phyloP scores from a whole-genome alignment of 2,113 vertebrate species.

The Pagrus major region DNA sequence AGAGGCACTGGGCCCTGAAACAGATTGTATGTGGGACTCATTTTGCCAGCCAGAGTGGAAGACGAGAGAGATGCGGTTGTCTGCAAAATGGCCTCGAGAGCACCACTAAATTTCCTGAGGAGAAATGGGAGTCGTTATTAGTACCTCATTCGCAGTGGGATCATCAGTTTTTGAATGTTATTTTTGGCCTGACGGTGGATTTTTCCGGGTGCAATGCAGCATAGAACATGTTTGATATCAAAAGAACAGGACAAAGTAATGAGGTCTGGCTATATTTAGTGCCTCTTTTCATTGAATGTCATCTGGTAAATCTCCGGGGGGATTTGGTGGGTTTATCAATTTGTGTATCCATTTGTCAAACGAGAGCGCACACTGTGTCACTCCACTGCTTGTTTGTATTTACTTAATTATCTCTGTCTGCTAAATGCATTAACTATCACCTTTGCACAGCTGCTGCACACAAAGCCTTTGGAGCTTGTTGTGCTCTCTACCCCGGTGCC shows the following conservation, averaged over 20 bases:
- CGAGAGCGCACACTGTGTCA: constrained; percentile 22
- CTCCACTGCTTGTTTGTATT: constrained; percentile 49
- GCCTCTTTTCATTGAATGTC: constrained; percentile 27
- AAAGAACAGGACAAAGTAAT: constrained; percentile 35
- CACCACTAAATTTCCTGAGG: constrained; percentile 64
- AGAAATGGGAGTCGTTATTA: constrained; percentile 67
- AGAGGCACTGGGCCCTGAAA: constrained; percentile 74
- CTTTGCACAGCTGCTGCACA: constrained; percentile 55
- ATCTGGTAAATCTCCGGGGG: constrained; percentile 33
- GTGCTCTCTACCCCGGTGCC: constrained; percentile 2
- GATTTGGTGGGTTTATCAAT: constrained; percentile 51
- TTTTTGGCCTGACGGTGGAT: constrained; percentile 41
- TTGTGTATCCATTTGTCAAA: constrained; percentile 53
- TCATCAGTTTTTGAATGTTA: constrained; percentile 60
- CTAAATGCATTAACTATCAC: constrained; percentile 44
- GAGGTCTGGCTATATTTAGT: constrained; percentile 43
- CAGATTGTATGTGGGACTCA: constrained; percentile 69
- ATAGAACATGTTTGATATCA: constrained; percentile 41
- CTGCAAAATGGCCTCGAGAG: constrained; percentile 62
- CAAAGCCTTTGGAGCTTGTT: constrained; percentile 9
- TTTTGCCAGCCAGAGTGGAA: constrained; percentile 69
- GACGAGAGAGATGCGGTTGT: constrained; percentile 71
- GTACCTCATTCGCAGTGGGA: constrained; percentile 50
- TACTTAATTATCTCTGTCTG: constrained; percentile 34
- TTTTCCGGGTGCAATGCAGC: constrained; percentile 36